Conservation (phyloP, 2,888 invertebrate species). For the Eupithecia centaureata region DNA sequence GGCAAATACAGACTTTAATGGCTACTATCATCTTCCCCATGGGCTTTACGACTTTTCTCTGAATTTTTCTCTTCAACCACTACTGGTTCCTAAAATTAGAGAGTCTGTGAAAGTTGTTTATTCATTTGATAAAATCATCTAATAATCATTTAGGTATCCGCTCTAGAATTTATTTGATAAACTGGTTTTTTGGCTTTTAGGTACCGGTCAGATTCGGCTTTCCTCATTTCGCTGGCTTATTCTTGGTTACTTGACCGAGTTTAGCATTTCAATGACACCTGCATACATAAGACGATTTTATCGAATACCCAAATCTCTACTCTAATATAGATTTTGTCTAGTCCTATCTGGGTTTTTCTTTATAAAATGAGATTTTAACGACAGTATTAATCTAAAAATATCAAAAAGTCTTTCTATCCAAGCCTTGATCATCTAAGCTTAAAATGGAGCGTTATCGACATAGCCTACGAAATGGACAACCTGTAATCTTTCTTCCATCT, state of each 20-base stretch:
- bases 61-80: slow-evolving; percentile 15
- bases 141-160: slow-evolving; percentile 33
- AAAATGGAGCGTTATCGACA: background rate
- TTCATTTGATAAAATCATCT: slow-evolving; percentile 34
- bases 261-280: background rate
- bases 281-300: too few species aligned
- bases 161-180: slow-evolving; percentile 29
- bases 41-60: slow-evolving; percentile 10
- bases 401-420: background rate
- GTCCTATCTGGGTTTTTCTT: background rate
- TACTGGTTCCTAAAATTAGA: slow-evolving; percentile 33
- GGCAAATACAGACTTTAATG: slow-evolving; percentile 6
- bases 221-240: background rate
- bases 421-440: background rate
- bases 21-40: slow-evolving; percentile 10
- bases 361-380: background rate
- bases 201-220: slow-evolving; percentile 5
- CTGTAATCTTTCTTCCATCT: background rate
- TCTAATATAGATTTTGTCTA: too few species aligned
- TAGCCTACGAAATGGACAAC: background rate
- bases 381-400: background rate
- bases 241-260: background rate
- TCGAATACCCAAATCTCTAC: too few species aligned
- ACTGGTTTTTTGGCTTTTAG: slow-evolving; percentile 25
- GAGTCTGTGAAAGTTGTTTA: slow-evolving; percentile 72